Percentiles rank a stretch among this genome's conserved stretches.
Evolutionary conservation across 2,888 invertebrate species (phyloP).

Genomic region (Craniophora ligustri): DNA sequence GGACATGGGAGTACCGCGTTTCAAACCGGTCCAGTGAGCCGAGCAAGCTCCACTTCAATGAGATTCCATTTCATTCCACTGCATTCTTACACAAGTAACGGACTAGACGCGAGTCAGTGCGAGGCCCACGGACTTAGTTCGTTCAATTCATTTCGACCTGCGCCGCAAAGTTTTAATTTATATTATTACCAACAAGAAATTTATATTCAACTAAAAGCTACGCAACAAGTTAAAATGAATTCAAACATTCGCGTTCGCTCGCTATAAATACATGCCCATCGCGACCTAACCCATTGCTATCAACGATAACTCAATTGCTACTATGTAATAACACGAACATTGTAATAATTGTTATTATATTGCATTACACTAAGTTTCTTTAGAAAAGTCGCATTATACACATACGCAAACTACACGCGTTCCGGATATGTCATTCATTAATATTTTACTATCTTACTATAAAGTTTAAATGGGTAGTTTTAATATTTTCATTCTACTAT

Average conservation of each 20-base stretch:
- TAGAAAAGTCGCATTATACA: constrained; percentile 40
- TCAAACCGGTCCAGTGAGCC: constrained; percentile 80
- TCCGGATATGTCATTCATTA: background rate
- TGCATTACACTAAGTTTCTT: constrained; percentile 46
- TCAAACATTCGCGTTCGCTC: constrained; percentile 51
- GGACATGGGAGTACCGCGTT: constrained; percentile 73
- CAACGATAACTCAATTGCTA: constrained; percentile 61
- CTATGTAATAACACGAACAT: constrained; percentile 61
- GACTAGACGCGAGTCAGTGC: constrained; percentile 71
- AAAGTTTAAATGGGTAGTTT: too few species aligned
- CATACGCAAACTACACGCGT: background rate
- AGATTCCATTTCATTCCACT: constrained; percentile 87
- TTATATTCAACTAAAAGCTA: constrained; percentile 55
- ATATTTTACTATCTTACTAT: too few species aligned
- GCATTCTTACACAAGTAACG: constrained; percentile 87
- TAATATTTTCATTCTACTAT: constrained; percentile 2
- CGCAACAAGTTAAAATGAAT: constrained; percentile 65
- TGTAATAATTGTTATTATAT: constrained; percentile 61
- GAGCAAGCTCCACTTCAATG: constrained; percentile 82
- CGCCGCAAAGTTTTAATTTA: constrained; percentile 40
- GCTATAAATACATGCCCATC: constrained; percentile 59
- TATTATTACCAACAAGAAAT: constrained; percentile 47
- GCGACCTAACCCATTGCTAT: constrained; percentile 70
- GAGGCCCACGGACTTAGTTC: constrained; percentile 51
- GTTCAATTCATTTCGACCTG: constrained; percentile 28